phyloP scores from a whole-genome alignment of 2,113 vertebrate species.

The Brachyhypopomus gauderio region DNA sequence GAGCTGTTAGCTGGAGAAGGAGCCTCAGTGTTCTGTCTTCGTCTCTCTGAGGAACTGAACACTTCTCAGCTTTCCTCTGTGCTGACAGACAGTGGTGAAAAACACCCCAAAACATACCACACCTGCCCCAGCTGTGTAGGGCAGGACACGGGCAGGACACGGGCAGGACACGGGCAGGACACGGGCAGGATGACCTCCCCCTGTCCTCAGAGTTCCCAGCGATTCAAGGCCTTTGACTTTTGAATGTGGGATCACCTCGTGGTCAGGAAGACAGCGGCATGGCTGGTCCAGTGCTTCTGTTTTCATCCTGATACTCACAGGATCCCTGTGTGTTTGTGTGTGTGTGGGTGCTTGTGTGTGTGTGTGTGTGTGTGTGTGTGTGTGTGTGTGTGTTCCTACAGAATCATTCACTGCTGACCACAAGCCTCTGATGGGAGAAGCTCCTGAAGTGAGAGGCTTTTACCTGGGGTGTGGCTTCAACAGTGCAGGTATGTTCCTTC shows the following conservation, averaged over 20 bases:
- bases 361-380: background rate
- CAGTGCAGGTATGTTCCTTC: constrained; percentile 84
- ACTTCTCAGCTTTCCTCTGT: background rate
- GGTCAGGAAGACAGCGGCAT: no score
- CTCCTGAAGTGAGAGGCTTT: constrained; percentile 91
- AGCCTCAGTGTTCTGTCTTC: background rate
- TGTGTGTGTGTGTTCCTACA: constrained; percentile 53
- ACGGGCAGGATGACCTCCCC: background rate
- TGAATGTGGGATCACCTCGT: no score
- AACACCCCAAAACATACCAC: background rate
- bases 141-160: background rate
- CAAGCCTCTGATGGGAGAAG: constrained; percentile 94
- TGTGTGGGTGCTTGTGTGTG: background rate
- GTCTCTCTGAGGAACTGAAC: background rate
- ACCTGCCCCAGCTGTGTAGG: background rate
- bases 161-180: background rate
- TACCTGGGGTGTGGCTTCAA: constrained; percentile 98
- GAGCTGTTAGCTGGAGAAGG: background rate
- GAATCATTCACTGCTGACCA: constrained; percentile 97
- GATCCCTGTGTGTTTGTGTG: no score
- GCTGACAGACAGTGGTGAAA: background rate
- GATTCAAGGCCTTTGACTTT: background rate
- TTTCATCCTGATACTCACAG: no score
- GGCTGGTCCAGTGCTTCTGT: no score
- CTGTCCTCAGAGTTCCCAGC: background rate